A percentile compares a stretch with the other conserved stretches of the same genome.
Conservation (phyloP, 2,113 vertebrate species). For the Rhinoptilus africanus region DNA sequence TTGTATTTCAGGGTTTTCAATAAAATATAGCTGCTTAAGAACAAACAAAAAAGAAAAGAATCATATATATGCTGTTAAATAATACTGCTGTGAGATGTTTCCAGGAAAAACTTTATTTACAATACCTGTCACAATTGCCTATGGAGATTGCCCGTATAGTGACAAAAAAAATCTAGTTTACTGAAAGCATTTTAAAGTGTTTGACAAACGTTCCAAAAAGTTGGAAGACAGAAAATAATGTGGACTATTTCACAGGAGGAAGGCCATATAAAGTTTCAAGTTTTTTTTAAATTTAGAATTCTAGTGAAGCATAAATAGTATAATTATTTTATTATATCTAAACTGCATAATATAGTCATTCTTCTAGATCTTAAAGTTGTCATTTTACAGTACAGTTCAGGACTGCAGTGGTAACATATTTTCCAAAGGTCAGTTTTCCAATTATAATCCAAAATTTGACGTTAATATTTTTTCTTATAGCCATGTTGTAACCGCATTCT, state of each 20-base stretch:
- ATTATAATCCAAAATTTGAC: conserved; percentile 75
- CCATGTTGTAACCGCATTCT: conserved; percentile 61
- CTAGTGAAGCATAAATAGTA: background rate
- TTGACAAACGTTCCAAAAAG: conserved; percentile 31
- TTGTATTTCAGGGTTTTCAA: background rate
- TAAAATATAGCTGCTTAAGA: background rate
- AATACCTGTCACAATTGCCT: background rate
- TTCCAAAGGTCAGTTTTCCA: conserved; percentile 80
- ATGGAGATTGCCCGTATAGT: background rate
- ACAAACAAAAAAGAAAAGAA: background rate
- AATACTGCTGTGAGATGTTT: background rate
- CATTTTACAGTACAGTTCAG: conserved; percentile 43
- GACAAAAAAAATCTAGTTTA: background rate
- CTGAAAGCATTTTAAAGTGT: background rate
- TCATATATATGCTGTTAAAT: background rate
- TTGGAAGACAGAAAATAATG: background rate
- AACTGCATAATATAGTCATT: conserved; percentile 62
- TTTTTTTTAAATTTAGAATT: conserved; percentile 5
- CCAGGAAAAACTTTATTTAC: background rate
- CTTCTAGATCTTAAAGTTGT: conserved; percentile 52
- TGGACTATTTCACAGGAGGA: background rate
- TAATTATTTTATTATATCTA: conserved; percentile 25
- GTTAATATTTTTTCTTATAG: conserved; percentile 64
- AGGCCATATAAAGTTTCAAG: background rate
- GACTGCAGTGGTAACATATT: conserved; percentile 71